Conservation (phyloP, 1,140 invertebrate genomes). For the Euwallacea fornicatus region DNA sequence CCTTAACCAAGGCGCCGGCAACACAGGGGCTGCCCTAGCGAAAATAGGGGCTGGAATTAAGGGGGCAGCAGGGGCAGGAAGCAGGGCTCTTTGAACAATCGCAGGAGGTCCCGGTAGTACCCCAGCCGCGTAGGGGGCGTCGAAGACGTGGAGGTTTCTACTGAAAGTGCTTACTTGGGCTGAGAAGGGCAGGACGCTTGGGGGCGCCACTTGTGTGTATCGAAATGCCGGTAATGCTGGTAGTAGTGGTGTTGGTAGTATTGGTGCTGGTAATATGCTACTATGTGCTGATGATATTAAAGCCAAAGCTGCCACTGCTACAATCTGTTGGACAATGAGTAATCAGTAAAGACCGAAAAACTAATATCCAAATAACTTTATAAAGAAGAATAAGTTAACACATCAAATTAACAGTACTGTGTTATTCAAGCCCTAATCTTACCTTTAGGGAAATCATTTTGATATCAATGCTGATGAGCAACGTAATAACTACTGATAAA, state of each 20-base stretch:
- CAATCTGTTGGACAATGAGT: not conserved
- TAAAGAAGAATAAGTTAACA: too few relatives aligned
- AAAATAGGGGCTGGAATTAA: slow-evolving; percentile 19
- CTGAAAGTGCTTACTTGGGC: slow-evolving; percentile 45
- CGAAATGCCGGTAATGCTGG: slow-evolving; percentile 25
- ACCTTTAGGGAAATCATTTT: slow-evolving; percentile 28
- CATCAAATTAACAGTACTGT: not conserved
- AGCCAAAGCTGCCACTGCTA: slow-evolving; percentile 17
- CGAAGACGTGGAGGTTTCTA: slow-evolving; percentile 39
- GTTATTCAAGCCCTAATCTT: not conserved
- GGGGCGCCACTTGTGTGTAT: slow-evolving; percentile 41
- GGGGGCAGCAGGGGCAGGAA: slow-evolving; percentile 18
- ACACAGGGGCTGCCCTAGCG: slow-evolving; percentile 12
- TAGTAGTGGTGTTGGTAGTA: slow-evolving; percentile 9
- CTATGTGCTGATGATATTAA: slow-evolving; percentile 6
- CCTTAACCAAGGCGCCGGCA: slow-evolving; percentile 18
- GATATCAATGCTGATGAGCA: not conserved
- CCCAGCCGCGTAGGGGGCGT: slow-evolving; percentile 43
- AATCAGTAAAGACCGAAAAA: not conserved
- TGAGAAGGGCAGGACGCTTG: slow-evolving; percentile 41
- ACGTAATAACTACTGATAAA: slow-evolving; percentile 18
- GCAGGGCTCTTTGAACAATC: slow-evolving; percentile 29
- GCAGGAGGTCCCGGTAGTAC: slow-evolving; percentile 35
- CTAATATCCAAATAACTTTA: not conserved
- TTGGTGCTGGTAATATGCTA: not conserved